phyloP scores from a whole-genome alignment of 2,113 vertebrate species.

The Atherinomorus stipes region DNA sequence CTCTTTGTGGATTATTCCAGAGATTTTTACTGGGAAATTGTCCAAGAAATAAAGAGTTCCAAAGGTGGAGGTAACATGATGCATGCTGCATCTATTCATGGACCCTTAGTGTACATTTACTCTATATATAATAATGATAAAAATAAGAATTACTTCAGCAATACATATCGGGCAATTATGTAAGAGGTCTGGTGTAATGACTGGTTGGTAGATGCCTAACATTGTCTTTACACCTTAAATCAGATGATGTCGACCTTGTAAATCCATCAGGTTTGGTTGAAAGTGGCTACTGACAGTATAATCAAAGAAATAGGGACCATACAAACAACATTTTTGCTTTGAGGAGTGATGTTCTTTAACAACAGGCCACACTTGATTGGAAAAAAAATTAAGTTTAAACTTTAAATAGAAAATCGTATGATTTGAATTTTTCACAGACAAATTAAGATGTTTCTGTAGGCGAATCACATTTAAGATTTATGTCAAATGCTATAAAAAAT shows the following conservation, averaged over 20 bases:
- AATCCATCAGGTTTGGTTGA: background rate
- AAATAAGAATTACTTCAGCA: too few species aligned
- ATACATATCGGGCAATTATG: too few species aligned
- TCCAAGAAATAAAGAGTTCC: background rate
- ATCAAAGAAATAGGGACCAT: background rate
- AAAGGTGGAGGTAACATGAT: background rate
- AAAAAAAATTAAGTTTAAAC: background rate
- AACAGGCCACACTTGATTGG: background rate
- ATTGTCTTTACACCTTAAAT: background rate
- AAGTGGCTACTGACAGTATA: background rate
- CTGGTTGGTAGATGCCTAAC: background rate
- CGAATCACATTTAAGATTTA: background rate
- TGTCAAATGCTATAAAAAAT: background rate
- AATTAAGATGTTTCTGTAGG: background rate
- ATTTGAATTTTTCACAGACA: background rate
- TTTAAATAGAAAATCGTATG: background rate
- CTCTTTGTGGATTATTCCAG: background rate
- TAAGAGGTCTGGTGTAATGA: too few species aligned
- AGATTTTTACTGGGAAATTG: background rate
- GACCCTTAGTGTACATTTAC: background rate
- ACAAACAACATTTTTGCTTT: background rate
- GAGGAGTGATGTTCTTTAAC: background rate
- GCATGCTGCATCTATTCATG: conserved; percentile 19
- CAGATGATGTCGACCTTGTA: background rate
- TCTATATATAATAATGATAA: background rate